Percentiles rank a stretch among this genome's conserved stretches.
These are phyloP conservation scores for Flexamia atlantica DNA, from an alignment of 2,888 invertebrate species.

Conservation along the genomic window DNA sequence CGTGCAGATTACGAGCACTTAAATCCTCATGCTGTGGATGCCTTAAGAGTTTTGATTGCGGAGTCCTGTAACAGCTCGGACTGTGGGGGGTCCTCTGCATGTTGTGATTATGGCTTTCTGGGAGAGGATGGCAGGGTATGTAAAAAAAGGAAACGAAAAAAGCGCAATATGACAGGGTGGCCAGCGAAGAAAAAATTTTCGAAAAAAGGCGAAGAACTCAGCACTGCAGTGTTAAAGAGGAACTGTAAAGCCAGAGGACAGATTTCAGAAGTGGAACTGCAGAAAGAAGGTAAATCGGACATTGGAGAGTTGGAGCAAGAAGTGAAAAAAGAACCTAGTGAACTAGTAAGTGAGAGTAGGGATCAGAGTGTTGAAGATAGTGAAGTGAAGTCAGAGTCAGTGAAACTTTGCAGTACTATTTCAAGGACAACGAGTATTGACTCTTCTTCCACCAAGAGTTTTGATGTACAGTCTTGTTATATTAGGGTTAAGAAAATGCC, in stretches of 20 bases:
- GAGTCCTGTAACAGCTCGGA: constrained; percentile 71
- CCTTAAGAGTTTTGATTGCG: constrained; percentile 60
- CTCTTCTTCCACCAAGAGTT: constrained; percentile 39
- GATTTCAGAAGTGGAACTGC: not conserved
- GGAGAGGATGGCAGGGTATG: constrained; percentile 68
- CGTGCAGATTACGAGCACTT: constrained; percentile 61
- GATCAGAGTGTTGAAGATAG: not conserved
- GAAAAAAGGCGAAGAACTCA: constrained; percentile 59
- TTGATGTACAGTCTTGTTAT: constrained; percentile 49
- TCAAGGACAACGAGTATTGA: constrained; percentile 52
- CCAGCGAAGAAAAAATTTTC: constrained; percentile 75
- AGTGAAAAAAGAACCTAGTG: constrained; percentile 44
- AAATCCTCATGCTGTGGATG: constrained; percentile 61
- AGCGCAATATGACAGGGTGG: constrained; percentile 91
- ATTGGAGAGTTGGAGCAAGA: not conserved
- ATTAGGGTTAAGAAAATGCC: constrained; percentile 48
- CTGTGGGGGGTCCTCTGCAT: constrained; percentile 69
- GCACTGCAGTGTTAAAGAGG: constrained; percentile 40
- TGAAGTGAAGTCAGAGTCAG: constrained; percentile 22
- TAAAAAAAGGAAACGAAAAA: constrained; percentile 79
- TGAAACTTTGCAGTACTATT: constrained; percentile 44
- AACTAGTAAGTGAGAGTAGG: not conserved
- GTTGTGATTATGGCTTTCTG: constrained; percentile 65
- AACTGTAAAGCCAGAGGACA: constrained; percentile 29
- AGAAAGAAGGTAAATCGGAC: not conserved